Evolutionary conservation across 2,888 invertebrate genomes (phyloP).

Genomic region (Tridacna crocea): DNA sequence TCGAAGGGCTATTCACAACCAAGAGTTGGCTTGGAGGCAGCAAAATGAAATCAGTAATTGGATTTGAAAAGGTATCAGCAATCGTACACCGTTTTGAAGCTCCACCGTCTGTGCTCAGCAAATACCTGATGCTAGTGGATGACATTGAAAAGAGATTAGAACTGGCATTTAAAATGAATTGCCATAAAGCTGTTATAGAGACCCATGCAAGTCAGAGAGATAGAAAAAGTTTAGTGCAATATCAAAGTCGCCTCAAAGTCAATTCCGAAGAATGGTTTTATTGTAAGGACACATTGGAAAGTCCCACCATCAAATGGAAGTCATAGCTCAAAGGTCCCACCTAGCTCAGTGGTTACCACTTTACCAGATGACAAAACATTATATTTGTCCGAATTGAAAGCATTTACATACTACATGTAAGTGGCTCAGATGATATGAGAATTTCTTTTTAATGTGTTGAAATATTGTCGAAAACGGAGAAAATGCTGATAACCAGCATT

Average conservation of each 20-base stretch:
- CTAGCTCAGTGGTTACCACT: too few species aligned
- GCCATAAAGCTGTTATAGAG: constrained; percentile 78
- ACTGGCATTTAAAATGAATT: constrained; percentile 76
- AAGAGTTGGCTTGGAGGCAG: constrained; percentile 83
- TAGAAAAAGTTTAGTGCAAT: constrained; percentile 34
- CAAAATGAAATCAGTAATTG: constrained; percentile 80
- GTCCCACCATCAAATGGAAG: constrained; percentile 14
- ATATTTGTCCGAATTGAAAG: too few species aligned
- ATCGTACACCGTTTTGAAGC: constrained; percentile 76
- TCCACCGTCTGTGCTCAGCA: constrained; percentile 78
- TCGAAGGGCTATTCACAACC: constrained; percentile 79
- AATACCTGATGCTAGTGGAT: constrained; percentile 80
- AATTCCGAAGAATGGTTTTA: constrained; percentile 69
- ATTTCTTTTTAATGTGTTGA: too few species aligned
- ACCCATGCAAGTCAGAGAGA: constrained; percentile 51
- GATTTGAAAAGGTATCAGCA: constrained; percentile 80
- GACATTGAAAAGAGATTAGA: constrained; percentile 75
- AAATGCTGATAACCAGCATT: too few species aligned
- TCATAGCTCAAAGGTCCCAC: not conserved
- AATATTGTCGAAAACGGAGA: too few species aligned
- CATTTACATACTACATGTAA: too few species aligned
- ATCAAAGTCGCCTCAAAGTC: constrained; percentile 44
- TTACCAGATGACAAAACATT: too few species aligned
- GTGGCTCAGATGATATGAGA: too few species aligned
- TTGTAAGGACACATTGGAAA: constrained; percentile 25